Conservation (phyloP, 2,888 invertebrate genomes). For the Eupithecia vulgata region DNA sequence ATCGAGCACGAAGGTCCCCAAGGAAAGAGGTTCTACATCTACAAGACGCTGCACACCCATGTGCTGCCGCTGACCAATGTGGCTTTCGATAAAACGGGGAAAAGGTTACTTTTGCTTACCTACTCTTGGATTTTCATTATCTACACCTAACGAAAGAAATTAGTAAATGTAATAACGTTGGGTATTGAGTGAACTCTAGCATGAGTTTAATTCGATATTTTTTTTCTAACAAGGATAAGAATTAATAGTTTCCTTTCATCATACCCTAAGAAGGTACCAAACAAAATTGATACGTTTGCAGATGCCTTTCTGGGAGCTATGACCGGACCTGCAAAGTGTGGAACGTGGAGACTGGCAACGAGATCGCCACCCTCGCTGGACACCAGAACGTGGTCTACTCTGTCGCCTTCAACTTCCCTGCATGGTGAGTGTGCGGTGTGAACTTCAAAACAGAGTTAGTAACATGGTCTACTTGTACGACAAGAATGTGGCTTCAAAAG, state of each 20-base stretch:
- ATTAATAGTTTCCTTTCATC: too few species aligned
- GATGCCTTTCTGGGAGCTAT: constrained; percentile 92
- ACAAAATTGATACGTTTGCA: constrained; percentile 51
- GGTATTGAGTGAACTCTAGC: too few species aligned
- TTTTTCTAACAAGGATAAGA: too few species aligned
- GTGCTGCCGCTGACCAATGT: constrained; percentile 89
- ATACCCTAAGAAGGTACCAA: too few species aligned
- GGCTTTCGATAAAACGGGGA: constrained; percentile 87
- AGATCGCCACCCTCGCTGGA: constrained; percentile 87
- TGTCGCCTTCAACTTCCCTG: constrained; percentile 90
- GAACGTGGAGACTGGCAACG: constrained; percentile 88
- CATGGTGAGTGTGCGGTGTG: constrained; percentile 83
- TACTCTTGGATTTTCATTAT: too few species aligned
- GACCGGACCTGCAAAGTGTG: constrained; percentile 93
- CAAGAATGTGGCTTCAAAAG: too few species aligned
- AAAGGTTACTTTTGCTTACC: constrained; percentile 67
- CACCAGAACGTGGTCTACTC: constrained; percentile 93
- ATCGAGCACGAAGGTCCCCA: constrained; percentile 84
- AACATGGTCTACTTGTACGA: background rate
- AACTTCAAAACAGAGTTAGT: background rate
- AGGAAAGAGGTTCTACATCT: constrained; percentile 86
- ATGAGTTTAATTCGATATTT: too few species aligned
- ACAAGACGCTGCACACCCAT: constrained; percentile 87
- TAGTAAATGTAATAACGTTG: too few species aligned
- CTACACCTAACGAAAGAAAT: too few species aligned